Base-by-base conservation (phyloP, 2,797 vertebrate species). In the Sebastes jordani region DNA sequence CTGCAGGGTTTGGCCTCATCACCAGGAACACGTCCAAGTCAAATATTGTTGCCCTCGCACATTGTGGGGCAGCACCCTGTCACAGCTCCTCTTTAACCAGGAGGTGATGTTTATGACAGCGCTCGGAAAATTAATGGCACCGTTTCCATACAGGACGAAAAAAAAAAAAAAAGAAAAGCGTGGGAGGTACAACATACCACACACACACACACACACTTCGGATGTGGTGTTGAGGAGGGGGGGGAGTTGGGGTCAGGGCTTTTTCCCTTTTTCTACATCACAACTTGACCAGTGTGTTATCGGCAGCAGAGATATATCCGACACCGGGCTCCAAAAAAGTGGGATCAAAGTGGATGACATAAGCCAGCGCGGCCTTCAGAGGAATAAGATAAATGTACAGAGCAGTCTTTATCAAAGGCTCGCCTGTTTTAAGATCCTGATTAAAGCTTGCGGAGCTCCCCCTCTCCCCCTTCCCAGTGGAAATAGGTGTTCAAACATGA, bases 401-500 rank as follows among this genome's bases (percentile, higher is more conserved):
- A 79, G 82, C 62, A 4, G 85, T 83, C 81, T 91, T 93, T 95
- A 95, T 95, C 95, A 95, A 96, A 96, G 94, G 90, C 86, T 77
- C 1, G 84, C 80, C 87, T 95, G 92, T 95, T 95, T 94, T 84
- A 88, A 92, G 89, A 91, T 88, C 82, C 90, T 92, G 94, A 95
- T 95, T 94, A 95, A 94, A 93, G 92, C 85, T 29, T 61, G 76
- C 38, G 64, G 89, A 38, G 42, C 78, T 36, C 83, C 73, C 76
- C 71, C 61, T 56, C 55, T 74, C 63, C 62, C 62, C 77, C 76
- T 76, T 90, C 92, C 91, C 93, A 88, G 90, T 92, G 93, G 93
- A 95, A 95, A 94, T 94, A 96, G 94, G 95, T 96, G 95, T 95
- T 95, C 94, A 95, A 95, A 95, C 94, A 95, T 69, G 91, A 93